Percentiles rank a stretch among this genome's conserved stretches.
phyloP scores from a whole-genome alignment of 2,888 invertebrate genomes.

The Ptychoptera albimana region DNA sequence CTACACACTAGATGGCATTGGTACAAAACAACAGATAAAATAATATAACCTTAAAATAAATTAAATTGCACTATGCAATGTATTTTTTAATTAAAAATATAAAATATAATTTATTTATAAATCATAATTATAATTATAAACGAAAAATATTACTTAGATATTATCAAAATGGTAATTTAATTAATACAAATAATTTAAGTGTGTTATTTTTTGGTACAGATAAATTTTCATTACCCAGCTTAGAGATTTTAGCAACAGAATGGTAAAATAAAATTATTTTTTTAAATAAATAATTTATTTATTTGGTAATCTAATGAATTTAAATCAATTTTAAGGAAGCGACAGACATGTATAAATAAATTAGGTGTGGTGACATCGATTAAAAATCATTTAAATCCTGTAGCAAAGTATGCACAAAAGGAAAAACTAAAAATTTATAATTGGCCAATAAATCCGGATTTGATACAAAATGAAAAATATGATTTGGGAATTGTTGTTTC shows the following conservation, averaged over 20 bases:
- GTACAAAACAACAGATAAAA: too few relatives aligned
- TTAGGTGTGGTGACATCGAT: constrained; percentile 58
- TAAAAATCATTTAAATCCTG: constrained; percentile 41
- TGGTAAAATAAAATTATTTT: constrained; percentile 35
- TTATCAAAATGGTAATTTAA: too few relatives aligned
- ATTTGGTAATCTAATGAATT: too few relatives aligned
- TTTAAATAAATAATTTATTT: background rate
- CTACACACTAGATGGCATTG: too few relatives aligned
- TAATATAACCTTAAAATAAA: too few relatives aligned
- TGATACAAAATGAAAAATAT: constrained; percentile 31
- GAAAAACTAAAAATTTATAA: constrained; percentile 40
- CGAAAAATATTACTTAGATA: too few relatives aligned
- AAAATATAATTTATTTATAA: too few relatives aligned
- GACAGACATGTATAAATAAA: constrained; percentile 29
- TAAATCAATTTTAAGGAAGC: background rate
- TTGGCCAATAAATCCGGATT: constrained; percentile 44
- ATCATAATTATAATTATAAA: too few relatives aligned
- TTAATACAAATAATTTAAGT: too few relatives aligned
- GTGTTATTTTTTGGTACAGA: constrained; percentile 80
- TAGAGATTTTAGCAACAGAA: constrained; percentile 47
- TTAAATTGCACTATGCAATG: too few relatives aligned
- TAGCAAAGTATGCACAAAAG: constrained; percentile 49
- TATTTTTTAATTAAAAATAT: too few relatives aligned
- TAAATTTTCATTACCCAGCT: constrained; percentile 59
- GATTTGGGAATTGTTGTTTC: constrained; percentile 85